phyloP scores from a whole-genome alignment of 2,888 invertebrate species.

The Mechanitis messenoides region DNA sequence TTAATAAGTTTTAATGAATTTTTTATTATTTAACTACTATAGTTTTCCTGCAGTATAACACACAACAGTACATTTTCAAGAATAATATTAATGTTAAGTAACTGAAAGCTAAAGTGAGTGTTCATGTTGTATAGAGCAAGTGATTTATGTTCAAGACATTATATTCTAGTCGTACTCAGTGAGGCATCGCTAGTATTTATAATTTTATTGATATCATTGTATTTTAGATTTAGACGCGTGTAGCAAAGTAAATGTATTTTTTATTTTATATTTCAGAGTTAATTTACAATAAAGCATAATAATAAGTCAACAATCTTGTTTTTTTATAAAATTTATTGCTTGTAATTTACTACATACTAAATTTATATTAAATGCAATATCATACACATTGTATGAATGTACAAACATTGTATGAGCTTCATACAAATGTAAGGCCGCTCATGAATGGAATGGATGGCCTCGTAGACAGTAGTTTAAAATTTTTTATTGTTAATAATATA shows the following conservation, averaged over 20 bases:
- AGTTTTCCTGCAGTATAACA: neutral
- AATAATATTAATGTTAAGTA: too few species aligned
- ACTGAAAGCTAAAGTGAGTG: constrained; percentile 9
- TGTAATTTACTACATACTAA: constrained; percentile 21
- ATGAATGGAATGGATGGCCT: constrained; percentile 23
- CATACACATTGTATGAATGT: constrained; percentile 13
- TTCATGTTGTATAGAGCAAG: constrained; percentile 19
- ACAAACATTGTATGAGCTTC: constrained; percentile 9
- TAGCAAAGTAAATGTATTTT: constrained; percentile 10
- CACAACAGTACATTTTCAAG: too few species aligned
- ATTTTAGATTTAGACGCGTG: constrained; percentile 8
- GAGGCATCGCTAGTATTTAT: constrained; percentile 23
- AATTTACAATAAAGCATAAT: neutral
- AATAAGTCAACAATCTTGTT: neutral
- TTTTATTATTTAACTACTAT: too few species aligned
- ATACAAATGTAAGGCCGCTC: constrained; percentile 22
- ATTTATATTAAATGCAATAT: constrained; percentile 22
- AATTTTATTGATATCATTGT: constrained; percentile 16
- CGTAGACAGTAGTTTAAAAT: neutral
- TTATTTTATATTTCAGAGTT: constrained; percentile 11
- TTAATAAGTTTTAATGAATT: too few species aligned
- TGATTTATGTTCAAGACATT: constrained; percentile 19
- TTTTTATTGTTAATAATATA: neutral
- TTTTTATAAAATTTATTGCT: constrained; percentile 22
- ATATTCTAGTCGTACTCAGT: constrained; percentile 29